Base-by-base conservation (phyloP, 2,797 vertebrate species). In the Spinus pinus region DNA sequence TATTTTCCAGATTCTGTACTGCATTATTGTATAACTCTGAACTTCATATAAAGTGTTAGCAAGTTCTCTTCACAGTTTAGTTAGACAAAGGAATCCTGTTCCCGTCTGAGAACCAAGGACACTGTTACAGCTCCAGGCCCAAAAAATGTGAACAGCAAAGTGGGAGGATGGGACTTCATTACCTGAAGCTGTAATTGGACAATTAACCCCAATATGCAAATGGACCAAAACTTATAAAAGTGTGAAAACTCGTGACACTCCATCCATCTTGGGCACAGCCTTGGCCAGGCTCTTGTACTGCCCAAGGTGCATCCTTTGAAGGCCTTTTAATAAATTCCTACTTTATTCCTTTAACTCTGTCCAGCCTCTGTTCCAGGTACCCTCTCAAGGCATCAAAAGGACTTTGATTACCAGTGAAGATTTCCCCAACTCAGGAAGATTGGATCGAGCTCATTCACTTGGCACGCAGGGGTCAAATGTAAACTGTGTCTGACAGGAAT, bases 241-340 rank as follows among this genome's bases (percentile, higher is more conserved):
- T 28, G 18, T 50, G 18, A 61, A 41, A 61, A 50, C 3, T 6
- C 3, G 0, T 50, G 23, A 33, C 15, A 2, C 0, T 0, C 0
- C 0, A 0, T 75, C 30, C 23, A 8, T 61, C 56, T 39, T 21
- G 23, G 17, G 7, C 19, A 5, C 10, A 33, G 30, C 57, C 46
- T 22, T 1, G 1, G 19, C 14, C 8, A 14, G 35, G 24, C 14
- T 75, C 57, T 37, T 54, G 17, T 21, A 30, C n/a, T 65, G 22
- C n/a, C 27, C 22, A 31, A 31, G 27, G 17, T 54, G 21, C 7
- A 31, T 46, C 27, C n/a, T 65, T 25, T 37, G n/a, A 65, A 54
- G 23, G n/a, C n/a, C 13, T 44, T 31, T 53, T 25, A 78, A 46
- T 37, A 65, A 65, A 65, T 37, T 8, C 7, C 27, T 64, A 18